Conservation (phyloP, 2,888 invertebrate species). For the Leptinotarsa juncta region DNA sequence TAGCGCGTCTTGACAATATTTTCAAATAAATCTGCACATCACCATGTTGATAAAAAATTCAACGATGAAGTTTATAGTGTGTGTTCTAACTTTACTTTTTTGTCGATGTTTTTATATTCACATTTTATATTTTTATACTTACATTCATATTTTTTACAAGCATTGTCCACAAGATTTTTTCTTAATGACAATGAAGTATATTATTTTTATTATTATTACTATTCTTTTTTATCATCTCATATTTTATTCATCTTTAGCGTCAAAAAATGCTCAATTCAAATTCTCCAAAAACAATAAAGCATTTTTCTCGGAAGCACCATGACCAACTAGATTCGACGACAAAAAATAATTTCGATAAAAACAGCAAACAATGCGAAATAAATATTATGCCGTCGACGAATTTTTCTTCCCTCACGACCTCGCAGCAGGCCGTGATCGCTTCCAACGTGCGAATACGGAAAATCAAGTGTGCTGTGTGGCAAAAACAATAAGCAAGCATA, state of each 20-base stretch:
- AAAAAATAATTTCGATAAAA: slow-evolving; percentile 40
- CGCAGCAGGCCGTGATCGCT: slow-evolving; percentile 6
- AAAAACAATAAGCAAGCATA: slow-evolving; percentile 31
- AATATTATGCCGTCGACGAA: slow-evolving; percentile 32
- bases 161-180: too few species aligned
- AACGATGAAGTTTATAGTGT: too few species aligned
- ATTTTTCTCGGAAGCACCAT: slow-evolving; percentile 31
- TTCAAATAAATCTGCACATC: too few species aligned
- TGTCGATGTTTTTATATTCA: too few species aligned
- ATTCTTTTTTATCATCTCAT: not conserved
- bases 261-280: slow-evolving; percentile 23
- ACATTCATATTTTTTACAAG: too few species aligned
- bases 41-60: too few species aligned
- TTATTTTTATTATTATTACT: too few species aligned
- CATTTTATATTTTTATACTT: too few species aligned
- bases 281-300: slow-evolving; percentile 28
- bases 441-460: slow-evolving; percentile 24
- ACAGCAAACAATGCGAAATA: slow-evolving; percentile 42
- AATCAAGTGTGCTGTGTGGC: slow-evolving; percentile 23
- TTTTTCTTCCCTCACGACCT: slow-evolving; percentile 26
- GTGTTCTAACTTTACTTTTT: too few species aligned
- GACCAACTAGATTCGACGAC: slow-evolving; percentile 33
- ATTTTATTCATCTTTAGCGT: slow-evolving; percentile 16
- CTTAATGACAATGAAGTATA: too few species aligned
- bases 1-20: too few species aligned